phyloP scores from a whole-genome alignment of 92 coral and sea anemone genomes.

The Epizoanthus rinbou region DNA sequence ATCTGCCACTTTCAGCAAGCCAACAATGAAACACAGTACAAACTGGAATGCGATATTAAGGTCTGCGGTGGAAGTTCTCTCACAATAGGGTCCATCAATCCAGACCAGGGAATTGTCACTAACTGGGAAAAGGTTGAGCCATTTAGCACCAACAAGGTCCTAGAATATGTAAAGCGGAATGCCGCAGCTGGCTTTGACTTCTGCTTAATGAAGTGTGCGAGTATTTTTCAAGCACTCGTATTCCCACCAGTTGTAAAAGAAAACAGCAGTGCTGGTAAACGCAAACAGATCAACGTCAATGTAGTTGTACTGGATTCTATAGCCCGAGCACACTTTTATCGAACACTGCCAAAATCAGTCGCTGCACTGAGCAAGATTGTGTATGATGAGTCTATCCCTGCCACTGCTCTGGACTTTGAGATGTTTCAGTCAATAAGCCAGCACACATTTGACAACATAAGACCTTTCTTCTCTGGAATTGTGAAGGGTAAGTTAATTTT shows the following conservation, averaged over 20 bases:
- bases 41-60: conserved; percentile 12
- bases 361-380: conserved; percentile 59
- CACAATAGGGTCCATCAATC: conserved; percentile 32
- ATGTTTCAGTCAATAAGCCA: conserved; percentile 62
- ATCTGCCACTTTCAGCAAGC: conserved; percentile 17
- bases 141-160: conserved; percentile 20
- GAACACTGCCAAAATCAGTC: conserved; percentile 57
- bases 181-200: conserved; percentile 46
- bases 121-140: conserved; percentile 27
- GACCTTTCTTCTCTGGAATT: conserved; percentile 68
- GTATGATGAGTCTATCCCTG: conserved; percentile 52
- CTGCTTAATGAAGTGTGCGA: conserved; percentile 53
- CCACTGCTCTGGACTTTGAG: conserved; percentile 66
- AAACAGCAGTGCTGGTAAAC: conserved; percentile 8
- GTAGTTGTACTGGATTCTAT: conserved; percentile 62
- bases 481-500: conserved; percentile 50
- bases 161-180: conserved; percentile 42
- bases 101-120: conserved; percentile 32
- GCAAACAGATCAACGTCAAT: conserved; percentile 52
- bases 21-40: background rate
- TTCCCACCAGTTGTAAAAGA: conserved; percentile 46
- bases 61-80: conserved; percentile 26
- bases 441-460: conserved; percentile 66
- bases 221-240: conserved; percentile 48
- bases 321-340: conserved; percentile 66